Conservation (phyloP, 2,113 vertebrate species). For the Hydrochoerus hydrochaeris region DNA sequence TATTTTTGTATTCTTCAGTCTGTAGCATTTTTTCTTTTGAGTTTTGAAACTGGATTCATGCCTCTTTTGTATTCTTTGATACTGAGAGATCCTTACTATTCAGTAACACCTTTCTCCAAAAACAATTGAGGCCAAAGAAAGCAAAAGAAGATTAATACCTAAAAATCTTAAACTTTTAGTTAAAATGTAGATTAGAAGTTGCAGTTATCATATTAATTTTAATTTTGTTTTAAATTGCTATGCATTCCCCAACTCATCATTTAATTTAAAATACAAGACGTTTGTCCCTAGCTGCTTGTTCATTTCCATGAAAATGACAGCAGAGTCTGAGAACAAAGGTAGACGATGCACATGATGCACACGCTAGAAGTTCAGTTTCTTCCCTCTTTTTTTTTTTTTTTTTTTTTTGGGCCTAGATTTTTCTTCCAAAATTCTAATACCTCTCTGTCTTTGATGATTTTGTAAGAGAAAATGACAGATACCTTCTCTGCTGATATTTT, state of each 20-base stretch:
- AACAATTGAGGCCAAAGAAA: not conserved
- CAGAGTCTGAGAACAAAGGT: not conserved
- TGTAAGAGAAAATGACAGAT: conserved; percentile 21
- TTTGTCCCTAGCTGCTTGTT: not conserved
- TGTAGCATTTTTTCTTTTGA: not conserved
- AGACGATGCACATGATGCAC: not conserved
- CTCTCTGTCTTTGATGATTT: conserved; percentile 34
- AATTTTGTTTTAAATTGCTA: not conserved
- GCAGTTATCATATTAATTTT: not conserved
- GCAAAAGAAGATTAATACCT: not conserved
- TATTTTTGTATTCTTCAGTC: not conserved
- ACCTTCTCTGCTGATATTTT: not conserved
- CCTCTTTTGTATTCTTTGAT: not conserved
- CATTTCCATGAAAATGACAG: not conserved
- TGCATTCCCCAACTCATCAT: not conserved
- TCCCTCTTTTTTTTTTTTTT: not conserved
- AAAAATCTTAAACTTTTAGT: not conserved
- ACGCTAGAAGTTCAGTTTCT: not conserved
- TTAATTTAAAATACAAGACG: not conserved
- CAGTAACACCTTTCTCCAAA: not conserved
- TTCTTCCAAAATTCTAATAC: conserved; percentile 54
- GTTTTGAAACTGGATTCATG: not conserved
- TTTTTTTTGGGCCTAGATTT: not conserved
- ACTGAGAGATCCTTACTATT: not conserved
- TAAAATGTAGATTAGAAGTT: not conserved